phyloP scores from a whole-genome alignment of 2,113 vertebrate genomes.

The Apistogramma diplotaenia region DNA sequence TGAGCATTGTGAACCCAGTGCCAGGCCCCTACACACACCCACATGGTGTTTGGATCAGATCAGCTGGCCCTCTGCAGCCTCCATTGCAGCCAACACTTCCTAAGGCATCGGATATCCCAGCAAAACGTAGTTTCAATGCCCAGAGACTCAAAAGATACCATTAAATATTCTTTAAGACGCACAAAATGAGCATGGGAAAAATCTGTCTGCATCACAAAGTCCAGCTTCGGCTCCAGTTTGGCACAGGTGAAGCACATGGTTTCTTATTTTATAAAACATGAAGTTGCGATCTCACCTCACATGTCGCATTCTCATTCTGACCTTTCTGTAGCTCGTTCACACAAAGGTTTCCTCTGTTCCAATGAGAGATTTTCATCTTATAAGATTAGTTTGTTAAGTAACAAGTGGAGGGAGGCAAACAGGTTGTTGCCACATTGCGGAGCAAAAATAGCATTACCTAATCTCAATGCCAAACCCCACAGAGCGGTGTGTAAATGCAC shows the following conservation, averaged over 20 bases:
- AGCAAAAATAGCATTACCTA: background rate
- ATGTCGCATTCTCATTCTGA: conserved; percentile 30
- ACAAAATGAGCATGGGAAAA: background rate
- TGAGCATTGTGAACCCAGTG: background rate
- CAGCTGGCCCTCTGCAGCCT: background rate
- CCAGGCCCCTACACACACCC: background rate
- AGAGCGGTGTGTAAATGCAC: background rate
- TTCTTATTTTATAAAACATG: background rate
- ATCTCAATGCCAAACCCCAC: background rate
- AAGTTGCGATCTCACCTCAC: background rate
- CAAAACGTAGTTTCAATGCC: background rate
- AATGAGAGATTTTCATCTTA: conserved; percentile 53
- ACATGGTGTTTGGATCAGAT: conserved; percentile 9
- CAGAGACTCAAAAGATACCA: background rate
- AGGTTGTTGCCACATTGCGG: background rate
- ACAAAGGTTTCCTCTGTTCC: conserved; percentile 60
- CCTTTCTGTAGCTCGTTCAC: conserved; percentile 29
- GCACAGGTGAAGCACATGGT: background rate
- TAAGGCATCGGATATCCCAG: background rate
- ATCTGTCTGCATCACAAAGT: background rate
- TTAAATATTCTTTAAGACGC: background rate
- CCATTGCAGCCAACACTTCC: conserved; percentile 6
- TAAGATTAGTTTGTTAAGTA: conserved; percentile 61
- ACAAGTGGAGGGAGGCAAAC: conserved; percentile 36
- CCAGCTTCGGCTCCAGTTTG: background rate